These are phyloP conservation scores for Odocoileus virginianus DNA, from an alignment of 2,113 vertebrate species.

Conservation along the genomic window DNA sequence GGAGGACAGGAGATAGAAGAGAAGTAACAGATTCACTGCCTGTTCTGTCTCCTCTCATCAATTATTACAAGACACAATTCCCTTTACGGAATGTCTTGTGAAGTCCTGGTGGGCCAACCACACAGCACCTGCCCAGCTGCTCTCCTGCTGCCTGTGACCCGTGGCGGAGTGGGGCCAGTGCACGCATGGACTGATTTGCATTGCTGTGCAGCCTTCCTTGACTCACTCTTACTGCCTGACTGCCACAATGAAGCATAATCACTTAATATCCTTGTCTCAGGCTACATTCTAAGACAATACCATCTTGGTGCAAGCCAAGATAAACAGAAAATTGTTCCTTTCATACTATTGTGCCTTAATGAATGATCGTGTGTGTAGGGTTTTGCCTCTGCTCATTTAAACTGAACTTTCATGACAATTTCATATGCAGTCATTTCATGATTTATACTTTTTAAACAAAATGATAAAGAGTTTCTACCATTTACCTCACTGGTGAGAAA, in stretches of 20 bases:
- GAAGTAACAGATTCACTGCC: not conserved
- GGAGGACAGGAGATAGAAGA: not conserved
- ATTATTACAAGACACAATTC: not conserved
- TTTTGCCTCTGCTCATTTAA: not conserved
- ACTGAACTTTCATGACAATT: not conserved
- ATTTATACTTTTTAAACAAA: not conserved
- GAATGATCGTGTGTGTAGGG: not conserved
- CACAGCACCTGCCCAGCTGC: not conserved
- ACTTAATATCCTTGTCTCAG: not conserved
- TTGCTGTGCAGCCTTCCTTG: too few species aligned
- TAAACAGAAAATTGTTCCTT: not conserved
- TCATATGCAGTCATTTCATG: not conserved
- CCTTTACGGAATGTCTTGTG: not conserved
- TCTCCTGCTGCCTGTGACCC: not conserved
- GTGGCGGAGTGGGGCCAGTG: rapidly evolving
- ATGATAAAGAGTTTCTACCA: not conserved
- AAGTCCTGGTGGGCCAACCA: not conserved
- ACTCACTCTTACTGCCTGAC: not conserved
- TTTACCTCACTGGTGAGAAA: not conserved
- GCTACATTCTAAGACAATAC: too few species aligned
- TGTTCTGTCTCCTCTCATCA: not conserved
- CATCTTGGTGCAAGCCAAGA: too few species aligned
- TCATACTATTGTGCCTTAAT: not conserved
- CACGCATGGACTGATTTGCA: rapidly evolving
- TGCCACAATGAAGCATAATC: rapidly evolving